Percentiles rank a stretch among this genome's conserved stretches.
phyloP scores from a whole-genome alignment of 2,113 vertebrate species.

The Alexandromys fortis region DNA sequence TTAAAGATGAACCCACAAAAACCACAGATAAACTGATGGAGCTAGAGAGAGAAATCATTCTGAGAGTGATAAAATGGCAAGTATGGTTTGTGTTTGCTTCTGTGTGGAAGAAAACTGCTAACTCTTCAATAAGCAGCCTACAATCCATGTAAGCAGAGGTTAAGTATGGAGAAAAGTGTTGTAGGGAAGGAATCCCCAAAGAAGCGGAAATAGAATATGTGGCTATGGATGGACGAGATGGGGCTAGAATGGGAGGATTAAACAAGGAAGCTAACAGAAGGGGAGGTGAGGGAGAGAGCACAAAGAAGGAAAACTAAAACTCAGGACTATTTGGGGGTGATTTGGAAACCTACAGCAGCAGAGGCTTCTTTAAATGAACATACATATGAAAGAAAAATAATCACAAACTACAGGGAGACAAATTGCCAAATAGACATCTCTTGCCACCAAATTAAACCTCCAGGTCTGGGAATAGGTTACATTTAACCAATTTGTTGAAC shows the following conservation, averaged over 20 bases:
- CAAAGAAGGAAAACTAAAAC: not conserved
- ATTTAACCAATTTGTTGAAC: rapidly evolving
- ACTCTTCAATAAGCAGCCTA: not conserved
- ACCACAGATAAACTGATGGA: not conserved
- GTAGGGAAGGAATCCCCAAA: not conserved
- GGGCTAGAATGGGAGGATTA: not conserved
- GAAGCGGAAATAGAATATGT: not conserved
- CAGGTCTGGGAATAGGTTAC: not conserved
- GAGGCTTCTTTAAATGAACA: not conserved
- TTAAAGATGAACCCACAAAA: not conserved
- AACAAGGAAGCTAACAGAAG: no score
- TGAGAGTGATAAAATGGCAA: not conserved
- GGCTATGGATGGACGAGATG: not conserved
- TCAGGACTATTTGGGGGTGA: not conserved
- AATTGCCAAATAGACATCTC: not conserved
- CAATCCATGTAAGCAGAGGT: not conserved
- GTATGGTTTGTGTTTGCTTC: not conserved
- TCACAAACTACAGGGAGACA: not conserved
- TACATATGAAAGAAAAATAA: not conserved
- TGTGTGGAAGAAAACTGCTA: not conserved
- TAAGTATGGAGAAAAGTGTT: no score
- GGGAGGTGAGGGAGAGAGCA: no score
- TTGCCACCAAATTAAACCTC: not conserved
- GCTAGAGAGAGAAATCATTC: not conserved
- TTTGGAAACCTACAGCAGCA: not conserved